These are phyloP conservation scores for Myioborus melanocephalus DNA, from an alignment of 2,797 vertebrate species.

Conservation along the genomic window DNA sequence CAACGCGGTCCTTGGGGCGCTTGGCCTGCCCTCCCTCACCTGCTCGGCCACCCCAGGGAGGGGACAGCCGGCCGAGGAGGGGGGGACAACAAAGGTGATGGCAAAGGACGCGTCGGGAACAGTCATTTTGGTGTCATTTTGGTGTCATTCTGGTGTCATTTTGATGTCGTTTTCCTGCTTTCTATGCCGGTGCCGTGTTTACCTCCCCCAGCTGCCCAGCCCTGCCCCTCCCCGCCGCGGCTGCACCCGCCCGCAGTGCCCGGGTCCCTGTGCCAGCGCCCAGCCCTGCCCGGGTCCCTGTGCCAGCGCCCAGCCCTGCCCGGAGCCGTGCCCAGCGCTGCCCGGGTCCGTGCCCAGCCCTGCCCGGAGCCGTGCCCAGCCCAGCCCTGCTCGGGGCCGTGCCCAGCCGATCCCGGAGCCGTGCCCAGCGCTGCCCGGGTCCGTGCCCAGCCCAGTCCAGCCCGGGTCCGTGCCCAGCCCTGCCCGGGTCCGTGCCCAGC, in stretches of 20 bases:
- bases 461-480: not conserved
- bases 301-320: rapidly evolving
- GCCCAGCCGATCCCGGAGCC: rapidly evolving
- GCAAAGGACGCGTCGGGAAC: not conserved
- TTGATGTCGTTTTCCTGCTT: not conserved
- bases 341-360: not conserved
- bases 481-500: not conserved
- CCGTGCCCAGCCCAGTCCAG: not conserved
- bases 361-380: not conserved
- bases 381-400: too few relatives aligned
- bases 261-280: not conserved
- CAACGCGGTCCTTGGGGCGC: not conserved
- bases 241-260: not conserved
- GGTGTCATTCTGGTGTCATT: not conserved
- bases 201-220: not conserved
- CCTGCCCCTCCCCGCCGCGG: not conserved
- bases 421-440: not conserved
- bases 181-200: not conserved
- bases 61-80: not conserved
- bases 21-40: not conserved
- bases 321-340: not conserved
- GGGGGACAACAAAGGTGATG: not conserved
- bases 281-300: not conserved
- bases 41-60: not conserved
- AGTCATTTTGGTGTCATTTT: not conserved